Evolutionary conservation across 35 echinoderm and acorn worm genomes (phyloP), one percentile per base, ranked within the genome.

Genomic region (Apostichopus japonicus): DNA sequence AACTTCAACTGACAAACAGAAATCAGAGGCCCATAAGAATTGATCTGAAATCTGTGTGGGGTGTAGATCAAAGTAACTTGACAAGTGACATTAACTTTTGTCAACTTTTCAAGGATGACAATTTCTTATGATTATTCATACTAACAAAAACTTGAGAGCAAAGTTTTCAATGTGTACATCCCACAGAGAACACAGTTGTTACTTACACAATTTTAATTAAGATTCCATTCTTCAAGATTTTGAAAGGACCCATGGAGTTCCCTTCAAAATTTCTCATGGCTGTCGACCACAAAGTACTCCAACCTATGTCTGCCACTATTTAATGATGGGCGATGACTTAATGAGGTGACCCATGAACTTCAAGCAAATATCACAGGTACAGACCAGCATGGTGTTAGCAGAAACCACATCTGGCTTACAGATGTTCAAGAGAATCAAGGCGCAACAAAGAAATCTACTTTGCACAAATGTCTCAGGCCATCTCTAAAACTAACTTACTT

Each of bases 311-410:
- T 73, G 86, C 61, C 19, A 89, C 86, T 89, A 17, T 89, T 72
- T 73, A 89, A 89, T 89, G 86, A 65, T 56, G 62, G 61, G 17
- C 24, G 86, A 89, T 89, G 59, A 89, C 86, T 89, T 89, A 89
- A 89, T 89, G 86, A 89, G 86, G 86, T 89, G 86, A 89, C 86
- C 86, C 86, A 89, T 89, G 86, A 89, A 72, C 86, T 73, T 89
- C 52, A 22, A 56, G 59, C 83, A 44, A 44, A 56, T 25, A 21
- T 22, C 61, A 65, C 61, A 89, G 56, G 16, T 59, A 53, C 24
- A 2, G 59, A 89, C 8, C 86, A 89, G 86, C 86, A 89, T 89
- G 86, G 63, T 89, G 63, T 89, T n/a, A 53, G 53, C 23, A 89
- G 24, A 19, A 53, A 72, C 15, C 67, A 10, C 86, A 89, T 59